Evolutionary conservation across 2,113 vertebrate genomes (phyloP).

Genomic region (Toxotes jaculatrix): DNA sequence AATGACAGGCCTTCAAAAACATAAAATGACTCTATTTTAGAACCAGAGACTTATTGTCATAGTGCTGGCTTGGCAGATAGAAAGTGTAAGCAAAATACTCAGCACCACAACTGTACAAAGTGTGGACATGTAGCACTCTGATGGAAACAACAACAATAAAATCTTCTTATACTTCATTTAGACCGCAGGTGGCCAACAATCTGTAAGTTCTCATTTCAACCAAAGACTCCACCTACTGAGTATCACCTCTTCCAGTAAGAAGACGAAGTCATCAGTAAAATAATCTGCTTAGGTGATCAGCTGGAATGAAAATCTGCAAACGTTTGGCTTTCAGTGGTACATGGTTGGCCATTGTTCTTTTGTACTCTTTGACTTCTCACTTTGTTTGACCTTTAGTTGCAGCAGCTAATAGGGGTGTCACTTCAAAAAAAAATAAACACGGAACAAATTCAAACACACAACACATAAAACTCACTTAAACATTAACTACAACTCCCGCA

Average conservation of each 20-base stretch:
- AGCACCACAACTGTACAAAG: neutral
- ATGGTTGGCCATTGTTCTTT: neutral
- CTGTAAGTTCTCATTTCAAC: slow-evolving; percentile 1
- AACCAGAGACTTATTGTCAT: neutral
- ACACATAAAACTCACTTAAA: too few relatives aligned
- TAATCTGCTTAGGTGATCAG: neutral
- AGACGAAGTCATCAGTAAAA: neutral
- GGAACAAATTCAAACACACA: neutral
- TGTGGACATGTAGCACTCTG: neutral
- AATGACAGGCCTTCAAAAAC: neutral
- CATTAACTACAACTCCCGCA: neutral
- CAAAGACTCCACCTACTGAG: neutral
- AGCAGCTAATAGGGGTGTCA: neutral
- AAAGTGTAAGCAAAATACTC: neutral
- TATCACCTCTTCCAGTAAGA: neutral
- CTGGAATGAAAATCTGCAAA: neutral
- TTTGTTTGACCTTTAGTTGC: neutral
- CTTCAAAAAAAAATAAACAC: neutral
- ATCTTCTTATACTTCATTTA: neutral
- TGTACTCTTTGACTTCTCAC: neutral
- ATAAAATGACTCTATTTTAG: neutral
- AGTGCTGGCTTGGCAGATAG: neutral
- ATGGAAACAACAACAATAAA: slow-evolving; percentile 18
- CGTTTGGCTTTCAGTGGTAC: neutral
- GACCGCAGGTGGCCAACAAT: neutral